Base-by-base conservation (phyloP, 2,888 invertebrate species). In the Dasypogon diadema region DNA sequence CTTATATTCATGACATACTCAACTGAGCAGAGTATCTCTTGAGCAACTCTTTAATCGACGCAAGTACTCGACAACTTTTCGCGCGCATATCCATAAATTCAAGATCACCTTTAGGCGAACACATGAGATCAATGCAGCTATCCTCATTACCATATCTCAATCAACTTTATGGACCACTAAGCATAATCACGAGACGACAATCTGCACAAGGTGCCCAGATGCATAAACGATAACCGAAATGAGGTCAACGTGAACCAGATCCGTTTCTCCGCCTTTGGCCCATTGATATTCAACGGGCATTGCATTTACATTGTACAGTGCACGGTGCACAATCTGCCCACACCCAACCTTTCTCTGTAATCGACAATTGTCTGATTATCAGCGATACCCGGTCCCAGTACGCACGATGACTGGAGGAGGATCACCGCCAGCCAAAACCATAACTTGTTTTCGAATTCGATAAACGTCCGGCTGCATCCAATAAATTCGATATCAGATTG, bases 121-220 rank as follows among this genome's bases (percentile, higher is more conserved):
- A 60, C 37, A 37, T 60, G 14, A 12, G 34, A 34, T 60, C 60
- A 60, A 21, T 26, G 58, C 58, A 18, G 12, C 58, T 14, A 18
- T 30, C 16, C 8, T 34, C 30, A 60, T 34, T 37, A 37, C 37
- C 60, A 60, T 60, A 60, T 37, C 18, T 60, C 8, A 60, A 12
- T 12, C 42, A 42, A 12, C 12, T 42, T 42, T 42, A 42, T 42
- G 42, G 12, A n/a, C 12, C 8, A 8, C n/a, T 37, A 22, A 60
- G 21, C 60, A 60, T 60, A 60, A 60, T 60, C 21, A 37, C 37
- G n/a, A 60, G 37, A 34, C 18, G 42, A 18, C 21, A 21, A 60
- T 60, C 60, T 30, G 26, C 37, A 34, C 60, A 60, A 60, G 60
- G 60, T 60, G 60, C 42, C 37, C 14, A 60, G 42, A 60, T 60